These are phyloP conservation scores for Antheraea mylitta DNA, from an alignment of 1,140 invertebrate genomes.

Conservation along the genomic window DNA sequence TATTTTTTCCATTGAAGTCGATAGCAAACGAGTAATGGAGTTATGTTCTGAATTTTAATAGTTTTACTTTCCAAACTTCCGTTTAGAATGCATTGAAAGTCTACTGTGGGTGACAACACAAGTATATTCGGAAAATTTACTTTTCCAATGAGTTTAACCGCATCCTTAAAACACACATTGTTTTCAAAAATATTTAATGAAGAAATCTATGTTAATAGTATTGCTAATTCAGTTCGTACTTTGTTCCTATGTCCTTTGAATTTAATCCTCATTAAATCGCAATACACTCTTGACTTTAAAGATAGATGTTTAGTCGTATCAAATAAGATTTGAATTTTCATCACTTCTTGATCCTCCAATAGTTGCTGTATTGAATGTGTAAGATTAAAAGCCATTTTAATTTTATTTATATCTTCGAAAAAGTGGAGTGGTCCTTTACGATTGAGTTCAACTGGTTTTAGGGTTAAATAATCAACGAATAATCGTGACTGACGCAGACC, in stretches of 20 bases:
- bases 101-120: constrained; percentile 52
- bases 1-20: constrained; percentile 64
- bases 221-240: constrained; percentile 29
- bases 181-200: background rate
- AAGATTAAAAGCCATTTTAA: constrained; percentile 60
- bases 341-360: constrained; percentile 64
- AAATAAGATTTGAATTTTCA: constrained; percentile 67
- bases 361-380: constrained; percentile 52
- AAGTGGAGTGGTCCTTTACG: constrained; percentile 51
- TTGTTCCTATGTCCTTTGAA: constrained; percentile 71
- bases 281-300: constrained; percentile 59
- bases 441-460: constrained; percentile 49
- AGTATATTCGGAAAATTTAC: constrained; percentile 66
- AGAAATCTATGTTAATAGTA: background rate
- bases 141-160: constrained; percentile 59
- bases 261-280: constrained; percentile 59
- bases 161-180: constrained; percentile 49
- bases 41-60: constrained; percentile 66
- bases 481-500: constrained; percentile 38
- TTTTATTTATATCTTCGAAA: constrained; percentile 68
- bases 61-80: constrained; percentile 55
- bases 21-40: constrained; percentile 60
- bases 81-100: constrained; percentile 63
- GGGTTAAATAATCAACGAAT: constrained; percentile 61
- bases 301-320: constrained; percentile 62